Conservation (phyloP, 2,797 vertebrate genomes). For the Karalla daura region DNA sequence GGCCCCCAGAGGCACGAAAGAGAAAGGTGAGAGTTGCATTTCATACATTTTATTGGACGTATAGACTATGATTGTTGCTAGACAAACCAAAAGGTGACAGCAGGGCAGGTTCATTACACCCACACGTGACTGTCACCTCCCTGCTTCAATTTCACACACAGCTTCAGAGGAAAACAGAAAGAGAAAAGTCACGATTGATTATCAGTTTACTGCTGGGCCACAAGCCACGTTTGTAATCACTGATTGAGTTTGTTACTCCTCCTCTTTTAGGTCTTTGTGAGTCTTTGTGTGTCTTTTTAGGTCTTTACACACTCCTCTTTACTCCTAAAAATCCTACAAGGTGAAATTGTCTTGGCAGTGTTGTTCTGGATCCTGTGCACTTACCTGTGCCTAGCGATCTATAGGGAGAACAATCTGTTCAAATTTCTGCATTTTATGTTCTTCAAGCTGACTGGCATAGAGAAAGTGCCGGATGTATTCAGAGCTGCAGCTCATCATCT, state of each 20-base stretch:
- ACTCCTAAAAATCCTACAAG: constrained; percentile 16
- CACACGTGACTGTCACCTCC: constrained; percentile 34
- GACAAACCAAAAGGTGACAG: no score
- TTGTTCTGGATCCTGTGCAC: constrained; percentile 6
- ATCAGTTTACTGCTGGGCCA: constrained; percentile 52
- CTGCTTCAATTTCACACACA: constrained; percentile 51
- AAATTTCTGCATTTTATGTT: constrained; percentile 15
- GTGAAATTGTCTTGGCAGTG: constrained; percentile 12
- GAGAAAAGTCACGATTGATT: constrained; percentile 54
- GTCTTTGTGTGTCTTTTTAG: no score
- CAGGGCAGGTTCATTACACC: constrained; percentile 51
- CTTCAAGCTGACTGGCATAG: constrained; percentile 9
- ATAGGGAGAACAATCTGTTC: constrained; percentile 8
- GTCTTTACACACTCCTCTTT: constrained; percentile 26
- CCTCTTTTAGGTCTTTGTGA: constrained; percentile 32
- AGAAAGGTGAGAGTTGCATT: no score
- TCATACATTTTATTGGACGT: no score
- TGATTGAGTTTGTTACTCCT: constrained; percentile 54
- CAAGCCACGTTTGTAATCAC: constrained; percentile 53
- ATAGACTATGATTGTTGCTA: no score
- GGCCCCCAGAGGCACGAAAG: no score
- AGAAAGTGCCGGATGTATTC: background rate
- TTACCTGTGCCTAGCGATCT: background rate
- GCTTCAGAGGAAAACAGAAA: constrained; percentile 13
- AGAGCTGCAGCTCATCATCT: constrained; percentile 1